Conservation (phyloP, 2,797 vertebrate genomes). For the Sebastes hubbsi region DNA sequence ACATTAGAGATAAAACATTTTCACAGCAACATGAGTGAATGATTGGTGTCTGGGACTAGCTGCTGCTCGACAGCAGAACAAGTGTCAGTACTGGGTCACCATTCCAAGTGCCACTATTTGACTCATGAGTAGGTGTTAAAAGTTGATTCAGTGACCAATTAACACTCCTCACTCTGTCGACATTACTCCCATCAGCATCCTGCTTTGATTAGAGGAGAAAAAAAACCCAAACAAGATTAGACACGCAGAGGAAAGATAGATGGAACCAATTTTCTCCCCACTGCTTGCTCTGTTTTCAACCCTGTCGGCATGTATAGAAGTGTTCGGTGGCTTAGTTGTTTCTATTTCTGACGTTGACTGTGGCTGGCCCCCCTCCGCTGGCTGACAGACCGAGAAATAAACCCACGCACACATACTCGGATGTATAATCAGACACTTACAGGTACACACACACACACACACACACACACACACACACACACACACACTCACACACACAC, state of each 20-base stretch:
- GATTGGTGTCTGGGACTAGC: background rate
- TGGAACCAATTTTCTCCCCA: constrained; percentile 35
- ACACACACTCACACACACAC: too few species aligned
- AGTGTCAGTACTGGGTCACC: constrained; percentile 27
- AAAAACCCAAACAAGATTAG: constrained; percentile 9
- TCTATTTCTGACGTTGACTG: constrained; percentile 57
- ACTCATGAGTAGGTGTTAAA: constrained; percentile 40
- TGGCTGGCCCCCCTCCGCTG: background rate
- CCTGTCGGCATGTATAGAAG: constrained; percentile 12
- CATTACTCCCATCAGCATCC: constrained; percentile 10
- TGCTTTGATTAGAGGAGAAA: constrained; percentile 7
- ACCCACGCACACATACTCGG: constrained; percentile 39
- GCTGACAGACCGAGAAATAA: constrained; percentile 50
- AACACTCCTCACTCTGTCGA: constrained; percentile 25
- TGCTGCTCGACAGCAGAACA: constrained; percentile 20
- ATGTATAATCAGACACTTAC: background rate
- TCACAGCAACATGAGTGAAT: background rate
- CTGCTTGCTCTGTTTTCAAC: constrained; percentile 15
- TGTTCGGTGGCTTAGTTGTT: constrained; percentile 29
- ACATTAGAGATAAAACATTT: background rate
- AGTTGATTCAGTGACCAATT: constrained; percentile 57
- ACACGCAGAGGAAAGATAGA: constrained; percentile 25
- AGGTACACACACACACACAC: background rate
- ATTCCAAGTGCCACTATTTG: constrained; percentile 26
- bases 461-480: too few species aligned